These are phyloP conservation scores for Pyrgus malvae DNA, from an alignment of 2,888 invertebrate genomes.

Conservation along the genomic window DNA sequence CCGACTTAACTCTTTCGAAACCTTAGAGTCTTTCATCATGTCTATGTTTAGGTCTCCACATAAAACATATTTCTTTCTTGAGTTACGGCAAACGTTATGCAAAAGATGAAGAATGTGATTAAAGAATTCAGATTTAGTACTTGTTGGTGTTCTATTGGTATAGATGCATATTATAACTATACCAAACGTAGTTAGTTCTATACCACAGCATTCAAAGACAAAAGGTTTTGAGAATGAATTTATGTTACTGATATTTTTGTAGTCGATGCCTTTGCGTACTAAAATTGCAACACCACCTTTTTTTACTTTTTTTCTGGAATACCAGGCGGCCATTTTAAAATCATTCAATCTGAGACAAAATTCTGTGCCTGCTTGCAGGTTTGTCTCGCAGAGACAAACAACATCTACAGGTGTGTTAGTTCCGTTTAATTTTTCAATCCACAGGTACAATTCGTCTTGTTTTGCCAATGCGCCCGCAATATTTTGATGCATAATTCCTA, in stretches of 20 bases:
- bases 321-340: background rate
- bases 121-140: background rate
- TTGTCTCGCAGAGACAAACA: background rate
- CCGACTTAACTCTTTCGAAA: background rate
- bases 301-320: background rate
- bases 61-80: background rate
- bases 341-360: background rate
- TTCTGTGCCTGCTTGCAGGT: conserved; percentile 1
- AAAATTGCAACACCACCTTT: background rate
- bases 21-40: background rate
- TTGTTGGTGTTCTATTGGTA: background rate
- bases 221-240: background rate
- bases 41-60: background rate
- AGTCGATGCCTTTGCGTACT: background rate
- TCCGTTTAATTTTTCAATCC: background rate
- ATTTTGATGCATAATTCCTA: background rate
- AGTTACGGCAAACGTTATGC: background rate
- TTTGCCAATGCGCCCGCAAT: background rate
- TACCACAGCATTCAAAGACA: background rate
- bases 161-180: background rate
- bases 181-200: background rate
- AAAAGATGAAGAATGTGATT: background rate
- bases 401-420: background rate
- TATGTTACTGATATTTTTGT: background rate
- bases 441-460: background rate